Evolutionary conservation across 1,140 invertebrate species (phyloP), one percentile per base, ranked within the genome.

Genomic region (Psilanteris sp.): DNA sequence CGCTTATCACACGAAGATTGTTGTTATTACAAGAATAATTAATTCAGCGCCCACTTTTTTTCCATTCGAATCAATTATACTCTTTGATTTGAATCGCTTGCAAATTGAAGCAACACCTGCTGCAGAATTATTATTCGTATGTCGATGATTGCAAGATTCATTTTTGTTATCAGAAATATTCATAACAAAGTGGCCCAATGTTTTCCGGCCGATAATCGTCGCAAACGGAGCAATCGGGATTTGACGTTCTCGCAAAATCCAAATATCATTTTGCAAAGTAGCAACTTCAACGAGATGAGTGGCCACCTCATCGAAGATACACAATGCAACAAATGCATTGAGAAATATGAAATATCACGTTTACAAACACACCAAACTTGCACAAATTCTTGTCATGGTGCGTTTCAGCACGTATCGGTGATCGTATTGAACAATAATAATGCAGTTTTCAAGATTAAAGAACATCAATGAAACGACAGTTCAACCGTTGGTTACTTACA

Each of bases 61-160:
- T n/a, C n/a, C n/a, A n/a, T n/a, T n/a, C n/a, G n/a, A n/a, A n/a
- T n/a, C n/a, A n/a, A n/a, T n/a, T n/a, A n/a, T n/a, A n/a, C n/a
- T n/a, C n/a, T n/a, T n/a, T n/a, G n/a, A n/a, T n/a, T n/a, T n/a
- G n/a, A n/a, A n/a, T n/a, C n/a, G n/a, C n/a, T n/a, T n/a, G n/a
- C n/a, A n/a, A n/a, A n/a, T 72, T 57, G 64, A 55, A 43, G 24
- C 32, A 62, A 72, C 41, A 48, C 24, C 22, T 39, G 31, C 14
- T 54, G 52, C 43, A 41, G 54, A 34, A 16, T 39, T 32, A 41
- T 68, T 57, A 64, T 55, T n/a, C n/a, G 48, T 54, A 54, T 71
- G 37, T 57, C 48, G 39, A 8, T 36, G 14, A 57, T 59, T 39
- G 34, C 20, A 44, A 6, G 11, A 14, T 5, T 11, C 39, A 31